phyloP scores from a whole-genome alignment of 2,888 invertebrate species.

The Agrotis exclamationis region DNA sequence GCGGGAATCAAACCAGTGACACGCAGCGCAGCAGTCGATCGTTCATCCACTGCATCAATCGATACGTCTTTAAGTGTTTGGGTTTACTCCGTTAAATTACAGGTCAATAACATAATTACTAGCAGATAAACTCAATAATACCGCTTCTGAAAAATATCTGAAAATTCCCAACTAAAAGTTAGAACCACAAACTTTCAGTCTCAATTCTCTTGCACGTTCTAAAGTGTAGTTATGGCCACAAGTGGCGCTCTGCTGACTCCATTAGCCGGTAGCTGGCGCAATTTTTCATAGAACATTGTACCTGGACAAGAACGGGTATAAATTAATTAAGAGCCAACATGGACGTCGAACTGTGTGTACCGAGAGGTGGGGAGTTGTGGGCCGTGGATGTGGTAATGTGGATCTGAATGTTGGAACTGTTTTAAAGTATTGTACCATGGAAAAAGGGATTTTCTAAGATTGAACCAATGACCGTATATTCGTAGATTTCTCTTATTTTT shows the following conservation, averaged over 20 bases:
- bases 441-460: background rate
- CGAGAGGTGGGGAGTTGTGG: background rate
- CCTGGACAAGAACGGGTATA: conserved; percentile 72
- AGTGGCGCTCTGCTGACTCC: conserved; percentile 42
- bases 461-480: no score
- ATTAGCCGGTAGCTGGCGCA: conserved; percentile 49
- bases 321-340: conserved; percentile 77
- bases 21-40: no score
- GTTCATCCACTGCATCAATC: no score
- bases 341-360: conserved; percentile 67
- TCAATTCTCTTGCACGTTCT: conserved; percentile 3
- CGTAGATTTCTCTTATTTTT: no score
- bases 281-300: conserved; percentile 68
- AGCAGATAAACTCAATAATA: background rate
- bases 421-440: background rate
- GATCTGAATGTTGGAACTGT: background rate
- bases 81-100: background rate
- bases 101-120: background rate
- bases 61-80: background rate
- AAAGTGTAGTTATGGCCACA: conserved; percentile 36
- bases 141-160: background rate
- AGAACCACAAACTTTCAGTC: background rate
- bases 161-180: conserved; percentile 5
- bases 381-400: conserved; percentile 30
- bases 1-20: no score